A percentile compares a stretch with the other conserved stretches of the same genome.
phyloP scores from a whole-genome alignment of 1,140 invertebrate genomes.

The Ganaspis sp. region DNA sequence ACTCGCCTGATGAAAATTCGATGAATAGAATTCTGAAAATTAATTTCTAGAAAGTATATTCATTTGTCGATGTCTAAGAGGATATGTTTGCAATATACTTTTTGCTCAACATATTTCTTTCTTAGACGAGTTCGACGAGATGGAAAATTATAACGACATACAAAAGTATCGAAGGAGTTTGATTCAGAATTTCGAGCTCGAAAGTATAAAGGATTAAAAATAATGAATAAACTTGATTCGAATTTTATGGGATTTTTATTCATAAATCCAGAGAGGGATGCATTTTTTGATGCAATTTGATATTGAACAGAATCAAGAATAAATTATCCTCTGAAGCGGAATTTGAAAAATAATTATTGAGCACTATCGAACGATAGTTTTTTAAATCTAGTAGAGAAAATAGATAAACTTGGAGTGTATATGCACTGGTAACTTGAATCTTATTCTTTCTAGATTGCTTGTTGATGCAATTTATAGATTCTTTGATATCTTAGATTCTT shows the following conservation, averaged over 20 bases:
- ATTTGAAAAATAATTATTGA: no score
- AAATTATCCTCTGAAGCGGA: no score
- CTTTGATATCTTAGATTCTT: no score
- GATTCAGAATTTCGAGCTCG: not conserved
- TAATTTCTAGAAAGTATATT: not conserved
- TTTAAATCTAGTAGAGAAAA: no score
- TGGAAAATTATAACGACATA: constrained; percentile 27
- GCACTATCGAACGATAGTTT: no score
- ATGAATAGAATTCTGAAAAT: not conserved
- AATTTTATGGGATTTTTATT: not conserved
- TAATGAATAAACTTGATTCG: not conserved
- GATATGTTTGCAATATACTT: not conserved
- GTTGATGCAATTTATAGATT: no score
- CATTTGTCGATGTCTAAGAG: not conserved
- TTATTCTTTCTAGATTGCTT: no score
- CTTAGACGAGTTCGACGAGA: not conserved
- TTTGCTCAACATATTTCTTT: constrained; percentile 5
- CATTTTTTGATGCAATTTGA: not conserved
- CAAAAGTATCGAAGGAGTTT: not conserved
- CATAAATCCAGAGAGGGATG: not conserved
- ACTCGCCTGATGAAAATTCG: not conserved
- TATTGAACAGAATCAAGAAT: not conserved
- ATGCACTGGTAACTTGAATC: no score
- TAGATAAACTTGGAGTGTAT: no score
- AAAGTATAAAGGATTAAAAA: not conserved